Base-by-base conservation (phyloP, 2,888 invertebrate genomes). In the Xestia xanthographa region DNA sequence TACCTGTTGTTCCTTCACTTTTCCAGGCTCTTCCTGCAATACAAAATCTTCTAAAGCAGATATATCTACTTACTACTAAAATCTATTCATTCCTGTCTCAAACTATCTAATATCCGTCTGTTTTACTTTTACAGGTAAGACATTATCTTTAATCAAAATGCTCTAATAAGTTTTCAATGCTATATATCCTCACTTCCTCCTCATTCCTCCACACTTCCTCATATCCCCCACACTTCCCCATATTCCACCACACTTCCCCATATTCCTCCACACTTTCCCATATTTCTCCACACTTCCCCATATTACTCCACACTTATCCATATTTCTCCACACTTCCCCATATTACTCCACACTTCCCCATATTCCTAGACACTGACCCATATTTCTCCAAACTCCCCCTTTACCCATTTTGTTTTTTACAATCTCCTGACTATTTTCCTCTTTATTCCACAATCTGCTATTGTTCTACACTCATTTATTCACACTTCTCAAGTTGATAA, bases 41-140 rank as follows among this genome's bases (percentile, higher is more conserved):
- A 69, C 9, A 41, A 69, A 65, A 65, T 29, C 65, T 69, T 68
- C 62, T 66, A n/a, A 62, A 68, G n/a, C 22, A 38, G 34, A 38
- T 67, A 38, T 67, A 41, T 38, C 38, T 67, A 38, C n/a, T n/a
- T 58, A 58, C 58, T 38, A 68, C 38, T 38, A 58, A 1, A 58
- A 8, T 9, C 20, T n/a, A n/a, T 20, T 45, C 20, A n/a, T 68
- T 38, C 60, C 53, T 48, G 11, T 5, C 2, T 63, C 17, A 9
- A 53, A 67, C 34, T 26, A 48, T 66, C 14, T 17, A 8, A 26
- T 29, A 58, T 58, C 8, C 58, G 29, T 41, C 29, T 20, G 20
- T 60, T 9, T 20, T 60, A 58, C 17, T 58, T 17, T 56, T 56
- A 9, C n/a, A 26, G 6, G 9, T 9, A 3, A 58, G 0, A 41